Evolutionary conservation across 2,888 invertebrate genomes (phyloP).

Genomic region (Chydorus sphaericus): DNA sequence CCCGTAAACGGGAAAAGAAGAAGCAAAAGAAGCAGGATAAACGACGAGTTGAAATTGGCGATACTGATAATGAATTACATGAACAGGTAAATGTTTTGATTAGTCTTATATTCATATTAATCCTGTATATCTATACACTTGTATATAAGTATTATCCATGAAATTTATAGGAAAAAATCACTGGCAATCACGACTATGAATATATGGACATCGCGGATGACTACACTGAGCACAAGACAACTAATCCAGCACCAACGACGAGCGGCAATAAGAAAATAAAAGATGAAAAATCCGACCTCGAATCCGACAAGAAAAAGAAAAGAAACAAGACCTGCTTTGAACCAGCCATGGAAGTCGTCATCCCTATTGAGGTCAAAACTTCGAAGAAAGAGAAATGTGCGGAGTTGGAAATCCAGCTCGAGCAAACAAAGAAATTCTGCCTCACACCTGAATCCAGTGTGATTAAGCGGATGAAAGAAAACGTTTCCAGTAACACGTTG

Average conservation of each 20-base stretch:
- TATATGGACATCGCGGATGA: constrained; percentile 5
- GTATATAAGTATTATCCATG: too few species aligned
- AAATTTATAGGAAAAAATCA: constrained; percentile 10
- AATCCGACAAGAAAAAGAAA: constrained; percentile 39
- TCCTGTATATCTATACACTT: not conserved
- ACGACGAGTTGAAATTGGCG: constrained; percentile 40
- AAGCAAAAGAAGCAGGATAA: constrained; percentile 87
- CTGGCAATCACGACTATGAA: constrained; percentile 7
- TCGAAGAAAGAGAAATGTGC: not conserved
- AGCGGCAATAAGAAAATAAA: constrained; percentile 4
- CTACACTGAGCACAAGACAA: not conserved
- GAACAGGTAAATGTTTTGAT: not conserved
- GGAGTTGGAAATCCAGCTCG: not conserved
- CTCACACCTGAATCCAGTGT: not conserved
- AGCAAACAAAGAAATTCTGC: not conserved
- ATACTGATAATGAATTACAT: constrained; percentile 2
- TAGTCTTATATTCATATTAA: too few species aligned
- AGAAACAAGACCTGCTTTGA: constrained; percentile 7
- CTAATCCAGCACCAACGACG: constrained; percentile 8
- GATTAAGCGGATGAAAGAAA: constrained; percentile 43
- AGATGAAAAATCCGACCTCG: constrained; percentile 38
- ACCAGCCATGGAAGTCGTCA: not conserved
- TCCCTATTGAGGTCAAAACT: not conserved
- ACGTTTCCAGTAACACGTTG: constrained; percentile 24
- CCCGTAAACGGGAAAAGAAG: constrained; percentile 78